Conservation (phyloP, 2,797 vertebrate genomes). For the Tachyglossus aculeatus region DNA sequence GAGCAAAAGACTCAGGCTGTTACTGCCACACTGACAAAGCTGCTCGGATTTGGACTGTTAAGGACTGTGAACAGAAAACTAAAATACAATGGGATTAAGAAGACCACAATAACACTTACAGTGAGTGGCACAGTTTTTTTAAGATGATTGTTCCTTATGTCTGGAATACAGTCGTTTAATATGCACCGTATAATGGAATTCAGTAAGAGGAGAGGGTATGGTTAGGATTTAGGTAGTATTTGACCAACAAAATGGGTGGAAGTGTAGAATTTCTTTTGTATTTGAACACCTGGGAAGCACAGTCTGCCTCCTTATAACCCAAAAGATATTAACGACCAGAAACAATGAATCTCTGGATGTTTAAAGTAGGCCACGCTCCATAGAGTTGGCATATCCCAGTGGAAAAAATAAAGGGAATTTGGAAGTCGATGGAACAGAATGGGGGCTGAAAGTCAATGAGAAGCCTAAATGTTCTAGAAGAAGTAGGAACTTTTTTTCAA, state of each 20-base stretch:
- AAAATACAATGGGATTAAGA: slow-evolving; percentile 10
- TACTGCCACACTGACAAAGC: not conserved
- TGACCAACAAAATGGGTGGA: slow-evolving; percentile 10
- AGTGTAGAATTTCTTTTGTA: slow-evolving; percentile 16
- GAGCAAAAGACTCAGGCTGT: not conserved
- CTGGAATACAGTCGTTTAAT: slow-evolving; percentile 33
- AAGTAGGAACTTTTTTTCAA: not conserved
- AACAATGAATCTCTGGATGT: slow-evolving; percentile 36
- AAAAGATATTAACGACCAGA: slow-evolving; percentile 25
- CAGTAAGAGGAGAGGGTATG: not conserved
- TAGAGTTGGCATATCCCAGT: slow-evolving; percentile 6
- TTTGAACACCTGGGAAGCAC: slow-evolving; percentile 32
- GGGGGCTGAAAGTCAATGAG: slow-evolving; percentile 16
- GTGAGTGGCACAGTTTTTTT: slow-evolving; percentile 3
- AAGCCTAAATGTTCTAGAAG: not conserved
- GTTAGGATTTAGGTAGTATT: slow-evolving; percentile 5
- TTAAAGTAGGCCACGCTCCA: slow-evolving; percentile 18
- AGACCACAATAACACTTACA: not conserved
- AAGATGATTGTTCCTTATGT: slow-evolving; percentile 31
- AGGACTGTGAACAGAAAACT: not conserved
- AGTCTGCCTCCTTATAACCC: slow-evolving; percentile 37
- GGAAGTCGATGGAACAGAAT: slow-evolving; percentile 26
- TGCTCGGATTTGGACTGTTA: not conserved
- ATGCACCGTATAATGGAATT: not conserved
- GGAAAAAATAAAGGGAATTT: slow-evolving; percentile 19